Conservation (phyloP, 2,113 vertebrate genomes). For the Malurus cyaneus region DNA sequence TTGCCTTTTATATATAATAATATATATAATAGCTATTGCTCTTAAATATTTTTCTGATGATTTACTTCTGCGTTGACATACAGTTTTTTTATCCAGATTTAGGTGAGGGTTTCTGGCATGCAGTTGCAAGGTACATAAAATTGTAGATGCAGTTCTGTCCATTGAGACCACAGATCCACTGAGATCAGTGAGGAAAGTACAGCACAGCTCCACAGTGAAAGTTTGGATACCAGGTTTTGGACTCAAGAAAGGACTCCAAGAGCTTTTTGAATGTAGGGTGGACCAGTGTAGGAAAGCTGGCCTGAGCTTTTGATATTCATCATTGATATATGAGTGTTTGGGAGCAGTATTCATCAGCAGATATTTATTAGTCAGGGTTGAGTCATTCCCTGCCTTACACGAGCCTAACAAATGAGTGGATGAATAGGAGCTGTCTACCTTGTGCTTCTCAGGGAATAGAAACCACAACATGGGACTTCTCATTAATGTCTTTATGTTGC, state of each 20-base stretch:
- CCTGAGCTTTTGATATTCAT: not conserved
- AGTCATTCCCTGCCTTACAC: not conserved
- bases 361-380: not conserved
- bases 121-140: not conserved
- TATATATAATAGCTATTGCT: not conserved
- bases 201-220: not conserved
- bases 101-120: not conserved
- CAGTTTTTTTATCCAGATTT: not conserved
- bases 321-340: not conserved
- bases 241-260: not conserved
- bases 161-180: not conserved
- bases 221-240: not conserved
- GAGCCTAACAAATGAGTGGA: not conserved
- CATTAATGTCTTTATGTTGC: not conserved
- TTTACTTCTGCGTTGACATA: not conserved
- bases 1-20: not conserved
- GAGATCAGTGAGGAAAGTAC: not conserved
- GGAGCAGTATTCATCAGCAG: not conserved
- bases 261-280: not conserved
- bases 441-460: not conserved
- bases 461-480: not conserved
- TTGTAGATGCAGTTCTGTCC: not conserved
- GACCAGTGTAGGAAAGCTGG: not conserved
- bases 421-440: not conserved
- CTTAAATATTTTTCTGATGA: not conserved